Conservation (phyloP, 1,140 invertebrate species). For the Brachionus calyciflorus region DNA sequence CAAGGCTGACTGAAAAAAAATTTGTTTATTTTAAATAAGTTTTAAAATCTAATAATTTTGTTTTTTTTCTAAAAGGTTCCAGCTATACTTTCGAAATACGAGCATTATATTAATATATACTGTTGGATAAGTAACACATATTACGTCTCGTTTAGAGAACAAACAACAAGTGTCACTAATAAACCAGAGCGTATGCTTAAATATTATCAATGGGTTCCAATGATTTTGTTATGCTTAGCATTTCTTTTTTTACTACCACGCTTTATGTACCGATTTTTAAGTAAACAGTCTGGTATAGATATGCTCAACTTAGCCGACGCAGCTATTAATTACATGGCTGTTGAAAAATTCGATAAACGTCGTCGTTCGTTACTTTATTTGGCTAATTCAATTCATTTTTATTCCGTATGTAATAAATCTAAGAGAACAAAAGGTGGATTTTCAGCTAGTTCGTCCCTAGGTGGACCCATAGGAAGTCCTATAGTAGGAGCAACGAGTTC, state of each 20-base stretch:
- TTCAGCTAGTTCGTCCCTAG: neutral
- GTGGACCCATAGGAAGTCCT: constrained; percentile 8
- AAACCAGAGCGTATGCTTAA: constrained; percentile 49
- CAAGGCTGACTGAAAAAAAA: no score
- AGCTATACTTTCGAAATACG: constrained; percentile 29
- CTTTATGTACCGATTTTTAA: constrained; percentile 55
- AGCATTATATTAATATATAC: constrained; percentile 42
- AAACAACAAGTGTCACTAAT: constrained; percentile 37
- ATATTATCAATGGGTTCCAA: constrained; percentile 63
- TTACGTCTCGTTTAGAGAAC: constrained; percentile 42
- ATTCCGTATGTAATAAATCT: constrained; percentile 36
- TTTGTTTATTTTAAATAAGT: neutral
- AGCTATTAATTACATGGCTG: constrained; percentile 36
- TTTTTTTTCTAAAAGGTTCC: constrained; percentile 14
- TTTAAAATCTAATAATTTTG: neutral
- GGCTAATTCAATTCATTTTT: constrained; percentile 41
- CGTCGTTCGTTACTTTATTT: constrained; percentile 18
- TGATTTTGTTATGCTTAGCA: constrained; percentile 58
- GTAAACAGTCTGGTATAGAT: constrained; percentile 42
- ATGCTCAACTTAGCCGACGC: constrained; percentile 39
- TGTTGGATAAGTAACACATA: constrained; percentile 46
- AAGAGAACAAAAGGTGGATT: constrained; percentile 28
- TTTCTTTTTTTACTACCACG: constrained; percentile 59
- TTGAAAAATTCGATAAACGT: constrained; percentile 46
- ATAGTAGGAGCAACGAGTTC: constrained; percentile 36